Evolutionary conservation across 2,888 invertebrate genomes (phyloP), one percentile per base, ranked within the genome.

Genomic region (Xestia ashworthii): DNA sequence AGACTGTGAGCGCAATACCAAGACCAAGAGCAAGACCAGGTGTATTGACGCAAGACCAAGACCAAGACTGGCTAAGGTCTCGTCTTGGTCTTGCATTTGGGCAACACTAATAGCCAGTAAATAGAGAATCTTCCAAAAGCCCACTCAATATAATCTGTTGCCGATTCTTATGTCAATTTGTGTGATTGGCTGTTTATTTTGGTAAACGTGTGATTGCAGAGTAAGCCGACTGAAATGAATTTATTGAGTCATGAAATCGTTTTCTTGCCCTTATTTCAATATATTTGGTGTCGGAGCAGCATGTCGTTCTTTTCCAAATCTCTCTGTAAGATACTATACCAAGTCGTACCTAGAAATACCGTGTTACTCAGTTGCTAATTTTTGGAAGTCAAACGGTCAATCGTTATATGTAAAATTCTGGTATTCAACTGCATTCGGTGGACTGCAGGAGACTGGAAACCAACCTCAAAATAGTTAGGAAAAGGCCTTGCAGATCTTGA

Each of bases 131-230:
- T 81, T 65, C 14, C 32, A 25, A 25, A 50, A 55, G 16, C 1
- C 9, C 16, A 19, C 58, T 58, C 41, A 55, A 55, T 71, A 22
- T 58, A 58, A 65, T 58, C 12, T 55, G 50, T 38, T 72, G 55
- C 48, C 38, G 55, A 48, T 19, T 71, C 0, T 38, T 53, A 38
- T 38, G 41, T 76, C 32, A 67, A 65, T 46, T 44, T 65, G n/a
- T 38, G 22, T 53, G 50, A 50, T 77, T 65, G 22, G 25, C 11
- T 65, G 22, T 76, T 55, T 65, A 65, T 65, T n/a, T 65, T 65
- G n/a, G n/a, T 44, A 19, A 62, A 44, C n/a, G n/a, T 44, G 16
- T 25, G 65, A 65, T 65, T 44, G 44, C 44, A 65, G n/a, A 65
- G 65, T 25, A n/a, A 41, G 44, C 44, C 1, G 65, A n/a, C 16